phyloP scores from a whole-genome alignment of 1,140 invertebrate species.

The Drosophila pandora region DNA sequence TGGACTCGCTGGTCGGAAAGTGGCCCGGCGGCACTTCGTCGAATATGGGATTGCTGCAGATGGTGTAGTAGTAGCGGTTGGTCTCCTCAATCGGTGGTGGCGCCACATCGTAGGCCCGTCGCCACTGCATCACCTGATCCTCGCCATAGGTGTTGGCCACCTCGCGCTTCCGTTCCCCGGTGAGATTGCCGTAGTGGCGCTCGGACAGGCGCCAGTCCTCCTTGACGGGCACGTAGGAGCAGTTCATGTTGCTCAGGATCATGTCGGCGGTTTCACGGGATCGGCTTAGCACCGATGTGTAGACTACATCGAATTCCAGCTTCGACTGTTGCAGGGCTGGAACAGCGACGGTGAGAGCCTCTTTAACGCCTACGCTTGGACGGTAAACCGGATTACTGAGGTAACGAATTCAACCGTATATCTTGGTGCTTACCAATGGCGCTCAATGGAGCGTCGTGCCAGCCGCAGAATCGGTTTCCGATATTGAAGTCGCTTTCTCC shows the following conservation, averaged over 20 bases:
- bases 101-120: conserved; percentile 87
- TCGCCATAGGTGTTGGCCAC: conserved; percentile 89
- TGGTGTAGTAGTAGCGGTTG: conserved; percentile 86
- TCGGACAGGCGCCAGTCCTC: conserved; percentile 90
- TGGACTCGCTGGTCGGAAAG: conserved; percentile 88
- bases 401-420: background rate
- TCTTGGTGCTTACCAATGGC: conserved; percentile 83
- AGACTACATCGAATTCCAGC: conserved; percentile 88
- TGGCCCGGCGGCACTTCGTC: conserved; percentile 74
- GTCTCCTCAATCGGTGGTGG: conserved; percentile 86
- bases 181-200: conserved; percentile 89
- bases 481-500: conserved; percentile 91
- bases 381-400: background rate
- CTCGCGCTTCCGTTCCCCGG: conserved; percentile 89
- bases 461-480: conserved; percentile 90
- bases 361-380: conserved; percentile 85
- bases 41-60: conserved; percentile 85
- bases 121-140: conserved; percentile 87
- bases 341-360: conserved; percentile 88
- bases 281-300: conserved; percentile 88
- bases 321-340: conserved; percentile 88
- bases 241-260: conserved; percentile 86
- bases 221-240: conserved; percentile 85
- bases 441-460: conserved; percentile 87
- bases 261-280: conserved; percentile 87